phyloP scores from a whole-genome alignment of 2,797 vertebrate genomes.

The Dromococcyx pavoninus region DNA sequence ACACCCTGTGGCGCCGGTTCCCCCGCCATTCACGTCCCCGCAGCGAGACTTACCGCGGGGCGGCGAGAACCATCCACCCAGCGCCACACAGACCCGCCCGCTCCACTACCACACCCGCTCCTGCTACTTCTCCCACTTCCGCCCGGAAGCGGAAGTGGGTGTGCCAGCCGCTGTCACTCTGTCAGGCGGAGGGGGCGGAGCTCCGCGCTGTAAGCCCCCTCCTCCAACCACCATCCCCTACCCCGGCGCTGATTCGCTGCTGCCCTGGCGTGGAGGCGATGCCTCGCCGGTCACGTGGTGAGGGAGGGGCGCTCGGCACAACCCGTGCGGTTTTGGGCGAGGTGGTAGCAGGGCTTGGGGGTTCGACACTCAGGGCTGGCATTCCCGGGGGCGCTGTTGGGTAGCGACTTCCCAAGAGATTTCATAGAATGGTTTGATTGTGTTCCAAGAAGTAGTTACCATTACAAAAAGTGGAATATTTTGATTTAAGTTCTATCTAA shows the following conservation, averaged over 20 bases:
- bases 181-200: too few species aligned
- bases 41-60: neutral
- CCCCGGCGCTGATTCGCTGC: neutral
- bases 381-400: accelerated
- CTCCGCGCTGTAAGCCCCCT: too few species aligned
- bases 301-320: too few species aligned
- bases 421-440: neutral
- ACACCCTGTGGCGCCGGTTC: accelerated
- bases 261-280: too few species aligned
- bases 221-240: too few species aligned
- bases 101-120: too few species aligned
- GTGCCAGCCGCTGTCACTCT: accelerated
- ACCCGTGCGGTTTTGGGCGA: neutral
- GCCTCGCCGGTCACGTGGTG: neutral
- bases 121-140: too few species aligned
- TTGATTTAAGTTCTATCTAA: too few species aligned
- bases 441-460: too few species aligned
- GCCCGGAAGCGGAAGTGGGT: neutral
- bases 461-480: too few species aligned
- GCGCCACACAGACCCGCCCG: neutral
- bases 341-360: accelerated
- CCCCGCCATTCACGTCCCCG: neutral
- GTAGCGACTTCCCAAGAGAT: accelerated
- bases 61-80: neutral
- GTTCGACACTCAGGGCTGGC: neutral